Evolutionary conservation across 2,797 vertebrate genomes (phyloP).

Genomic region (Pangasius mekongensis): DNA sequence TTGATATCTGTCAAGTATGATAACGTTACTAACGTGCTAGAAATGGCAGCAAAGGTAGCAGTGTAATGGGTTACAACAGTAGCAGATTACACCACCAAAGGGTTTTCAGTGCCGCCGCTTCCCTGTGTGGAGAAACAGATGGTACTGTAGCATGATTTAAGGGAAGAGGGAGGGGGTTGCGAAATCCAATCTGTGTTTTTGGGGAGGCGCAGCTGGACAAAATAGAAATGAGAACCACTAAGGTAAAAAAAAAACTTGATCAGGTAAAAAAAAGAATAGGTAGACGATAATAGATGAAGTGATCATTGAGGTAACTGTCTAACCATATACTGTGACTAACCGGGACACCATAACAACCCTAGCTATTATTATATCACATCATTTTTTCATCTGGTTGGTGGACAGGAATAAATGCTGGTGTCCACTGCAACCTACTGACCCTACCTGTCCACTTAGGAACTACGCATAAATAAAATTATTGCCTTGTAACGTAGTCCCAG

Average conservation of each 20-base stretch:
- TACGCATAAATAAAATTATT: background rate
- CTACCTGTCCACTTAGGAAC: background rate
- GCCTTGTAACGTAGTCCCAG: background rate
- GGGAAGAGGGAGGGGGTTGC: background rate
- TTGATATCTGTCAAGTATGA: background rate
- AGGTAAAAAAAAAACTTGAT: background rate
- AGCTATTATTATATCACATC: background rate
- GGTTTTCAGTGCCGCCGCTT: background rate
- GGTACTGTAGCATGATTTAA: background rate
- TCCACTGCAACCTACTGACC: background rate
- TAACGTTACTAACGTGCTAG: background rate
- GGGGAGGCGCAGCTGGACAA: background rate
- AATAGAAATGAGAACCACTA: background rate
- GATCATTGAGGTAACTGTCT: background rate
- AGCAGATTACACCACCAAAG: background rate
- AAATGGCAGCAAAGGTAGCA: background rate
- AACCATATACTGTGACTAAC: background rate
- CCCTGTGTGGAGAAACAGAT: background rate
- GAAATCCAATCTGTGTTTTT: background rate
- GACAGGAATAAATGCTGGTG: background rate
- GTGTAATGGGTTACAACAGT: background rate
- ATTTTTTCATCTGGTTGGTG: background rate
- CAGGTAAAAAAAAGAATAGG: background rate
- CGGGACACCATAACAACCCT: background rate
- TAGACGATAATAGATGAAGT: background rate